Conservation (phyloP, 2,113 vertebrate species). For the Prunella himalayana region DNA sequence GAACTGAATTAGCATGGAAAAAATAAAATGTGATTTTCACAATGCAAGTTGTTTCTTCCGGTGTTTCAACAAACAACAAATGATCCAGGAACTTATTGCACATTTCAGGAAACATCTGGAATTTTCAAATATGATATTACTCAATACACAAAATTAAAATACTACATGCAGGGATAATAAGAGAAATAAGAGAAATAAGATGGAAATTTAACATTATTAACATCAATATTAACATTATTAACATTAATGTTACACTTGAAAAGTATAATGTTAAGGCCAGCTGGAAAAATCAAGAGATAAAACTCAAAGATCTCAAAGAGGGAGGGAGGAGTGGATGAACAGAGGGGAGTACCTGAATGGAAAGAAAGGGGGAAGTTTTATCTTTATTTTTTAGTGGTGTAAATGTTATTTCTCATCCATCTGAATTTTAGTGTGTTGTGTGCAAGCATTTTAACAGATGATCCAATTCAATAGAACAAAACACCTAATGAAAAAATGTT, state of each 20-base stretch:
- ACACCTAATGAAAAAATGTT: not conserved
- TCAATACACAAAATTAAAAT: not conserved
- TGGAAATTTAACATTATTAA: not conserved
- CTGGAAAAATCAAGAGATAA: not conserved
- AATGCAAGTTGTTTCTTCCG: not conserved
- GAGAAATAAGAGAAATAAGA: not conserved
- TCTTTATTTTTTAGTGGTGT: not conserved
- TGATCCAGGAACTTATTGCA: not conserved
- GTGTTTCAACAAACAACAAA: not conserved
- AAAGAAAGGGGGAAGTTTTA: not conserved
- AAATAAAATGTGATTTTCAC: not conserved
- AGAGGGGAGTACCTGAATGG: not conserved
- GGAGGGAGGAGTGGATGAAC: accelerated
- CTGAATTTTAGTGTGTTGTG: not conserved
- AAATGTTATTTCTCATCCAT: not conserved
- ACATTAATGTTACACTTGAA: not conserved
- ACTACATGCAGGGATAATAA: not conserved
- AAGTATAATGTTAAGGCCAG: not conserved
- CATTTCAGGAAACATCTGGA: conserved; percentile 10
- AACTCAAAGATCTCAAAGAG: not conserved
- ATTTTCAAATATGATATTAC: not conserved
- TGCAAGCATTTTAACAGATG: not conserved
- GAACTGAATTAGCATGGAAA: not conserved
- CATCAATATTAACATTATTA: not conserved
- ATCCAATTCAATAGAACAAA: not conserved